These are phyloP conservation scores for Trichosurus vulpecula DNA, from an alignment of 2,797 vertebrate genomes.

Conservation along the genomic window DNA sequence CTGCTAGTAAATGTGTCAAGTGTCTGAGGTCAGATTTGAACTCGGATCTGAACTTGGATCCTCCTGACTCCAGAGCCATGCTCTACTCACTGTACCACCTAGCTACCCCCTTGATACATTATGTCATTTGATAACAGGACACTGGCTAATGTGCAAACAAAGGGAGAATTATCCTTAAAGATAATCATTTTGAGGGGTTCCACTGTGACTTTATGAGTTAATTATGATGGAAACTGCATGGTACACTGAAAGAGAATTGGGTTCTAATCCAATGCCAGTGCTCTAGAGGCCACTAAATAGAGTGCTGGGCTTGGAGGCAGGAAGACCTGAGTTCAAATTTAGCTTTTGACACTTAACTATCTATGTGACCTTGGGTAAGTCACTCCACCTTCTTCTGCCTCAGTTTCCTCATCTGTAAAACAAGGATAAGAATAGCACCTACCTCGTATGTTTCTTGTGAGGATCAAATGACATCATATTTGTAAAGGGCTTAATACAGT, in stretches of 20 bases:
- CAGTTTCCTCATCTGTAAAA: neutral
- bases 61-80: too few relatives aligned
- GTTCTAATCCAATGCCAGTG: neutral
- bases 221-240: neutral
- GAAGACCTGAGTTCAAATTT: neutral
- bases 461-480: neutral
- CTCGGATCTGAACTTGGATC: too few relatives aligned
- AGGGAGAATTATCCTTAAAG: neutral
- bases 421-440: neutral
- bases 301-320: neutral
- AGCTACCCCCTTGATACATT: too few relatives aligned
- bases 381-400: neutral
- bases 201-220: slow-evolving; percentile 12
- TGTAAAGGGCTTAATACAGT: neutral
- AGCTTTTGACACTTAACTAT: neutral
- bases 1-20: too few relatives aligned
- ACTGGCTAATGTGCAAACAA: neutral
- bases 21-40: too few relatives aligned
- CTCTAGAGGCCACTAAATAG: neutral
- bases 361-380: neutral
- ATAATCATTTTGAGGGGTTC: neutral
- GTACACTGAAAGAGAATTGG: neutral
- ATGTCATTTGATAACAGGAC: neutral
- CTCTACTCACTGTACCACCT: too few relatives aligned
- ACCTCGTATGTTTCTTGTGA: neutral